Evolutionary conservation across 2,888 invertebrate genomes (phyloP).

Genomic region (Serripes groenlandicus): DNA sequence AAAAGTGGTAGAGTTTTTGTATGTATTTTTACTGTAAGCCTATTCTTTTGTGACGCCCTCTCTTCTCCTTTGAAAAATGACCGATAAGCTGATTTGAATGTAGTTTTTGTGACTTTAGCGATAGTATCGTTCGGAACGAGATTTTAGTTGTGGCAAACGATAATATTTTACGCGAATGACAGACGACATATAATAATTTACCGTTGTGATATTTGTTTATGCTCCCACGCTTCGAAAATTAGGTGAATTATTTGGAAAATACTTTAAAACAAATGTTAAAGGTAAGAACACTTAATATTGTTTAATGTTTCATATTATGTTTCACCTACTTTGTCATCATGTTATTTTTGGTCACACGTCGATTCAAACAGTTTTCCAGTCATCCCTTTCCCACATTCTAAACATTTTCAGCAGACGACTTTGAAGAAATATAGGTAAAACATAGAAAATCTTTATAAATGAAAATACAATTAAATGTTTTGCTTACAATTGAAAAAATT

Average conservation of each 20-base stretch:
- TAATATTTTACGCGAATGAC: conserved; percentile 13
- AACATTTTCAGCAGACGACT: not conserved
- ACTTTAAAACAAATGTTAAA: not conserved
- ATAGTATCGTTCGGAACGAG: conserved; percentile 14
- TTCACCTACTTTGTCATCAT: not conserved
- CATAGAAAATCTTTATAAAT: not conserved
- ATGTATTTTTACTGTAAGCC: not conserved
- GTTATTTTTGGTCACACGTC: not conserved
- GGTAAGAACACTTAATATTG: not conserved
- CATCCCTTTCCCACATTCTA: not conserved
- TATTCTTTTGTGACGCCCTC: not conserved
- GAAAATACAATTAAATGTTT: not conserved
- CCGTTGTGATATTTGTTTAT: not conserved
- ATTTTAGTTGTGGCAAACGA: conserved; percentile 8
- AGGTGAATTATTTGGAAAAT: not conserved
- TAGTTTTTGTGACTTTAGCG: conserved; percentile 5
- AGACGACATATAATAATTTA: conserved; percentile 14
- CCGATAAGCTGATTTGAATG: conserved; percentile 14
- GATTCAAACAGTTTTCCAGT: not conserved
- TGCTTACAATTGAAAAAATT: not conserved
- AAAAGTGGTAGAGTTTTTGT: not conserved
- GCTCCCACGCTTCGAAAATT: not conserved
- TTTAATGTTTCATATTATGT: not conserved
- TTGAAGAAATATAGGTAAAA: not conserved
- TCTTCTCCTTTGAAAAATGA: not conserved